Conservation (phyloP, 1,140 invertebrate genomes). For the Nebria ingens region DNA sequence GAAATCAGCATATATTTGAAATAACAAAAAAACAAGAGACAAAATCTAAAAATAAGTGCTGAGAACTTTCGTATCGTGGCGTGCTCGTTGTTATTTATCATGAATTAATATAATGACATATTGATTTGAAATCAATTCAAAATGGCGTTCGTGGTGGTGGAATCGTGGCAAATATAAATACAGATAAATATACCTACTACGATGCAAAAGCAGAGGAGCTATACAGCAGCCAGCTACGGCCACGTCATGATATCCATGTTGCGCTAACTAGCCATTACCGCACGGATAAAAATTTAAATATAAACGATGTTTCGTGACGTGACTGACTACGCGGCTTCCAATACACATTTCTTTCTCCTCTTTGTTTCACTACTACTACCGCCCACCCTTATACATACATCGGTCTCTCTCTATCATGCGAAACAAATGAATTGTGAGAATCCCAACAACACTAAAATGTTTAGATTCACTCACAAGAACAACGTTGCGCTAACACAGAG, state of each 20-base stretch:
- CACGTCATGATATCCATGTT: conserved; percentile 23
- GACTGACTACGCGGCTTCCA: conserved; percentile 27
- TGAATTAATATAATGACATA: conserved; percentile 10
- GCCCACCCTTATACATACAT: no score
- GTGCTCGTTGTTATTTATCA: not conserved
- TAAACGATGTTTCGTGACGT: conserved; percentile 23
- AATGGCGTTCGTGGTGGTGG: not conserved
- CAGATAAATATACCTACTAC: conserved; percentile 22
- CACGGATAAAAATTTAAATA: conserved; percentile 25
- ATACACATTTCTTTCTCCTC: no score
- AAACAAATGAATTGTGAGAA: no score
- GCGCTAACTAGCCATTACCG: conserved; percentile 19
- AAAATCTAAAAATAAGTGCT: not conserved
- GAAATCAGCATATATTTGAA: not conserved
- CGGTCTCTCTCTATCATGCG: no score
- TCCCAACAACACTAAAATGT: no score
- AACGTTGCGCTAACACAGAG: no score
- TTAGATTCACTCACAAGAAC: no score
- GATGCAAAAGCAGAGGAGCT: no score
- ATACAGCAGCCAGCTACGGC: conserved; percentile 18
- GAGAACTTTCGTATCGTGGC: not conserved
- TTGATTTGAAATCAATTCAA: conserved; percentile 9
- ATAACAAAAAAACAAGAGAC: not conserved
- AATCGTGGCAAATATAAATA: conserved; percentile 21
- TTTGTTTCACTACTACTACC: no score